These are phyloP conservation scores for Chiropotes sagulatus DNA, from an alignment of 2,797 vertebrate genomes.

Conservation along the genomic window DNA sequence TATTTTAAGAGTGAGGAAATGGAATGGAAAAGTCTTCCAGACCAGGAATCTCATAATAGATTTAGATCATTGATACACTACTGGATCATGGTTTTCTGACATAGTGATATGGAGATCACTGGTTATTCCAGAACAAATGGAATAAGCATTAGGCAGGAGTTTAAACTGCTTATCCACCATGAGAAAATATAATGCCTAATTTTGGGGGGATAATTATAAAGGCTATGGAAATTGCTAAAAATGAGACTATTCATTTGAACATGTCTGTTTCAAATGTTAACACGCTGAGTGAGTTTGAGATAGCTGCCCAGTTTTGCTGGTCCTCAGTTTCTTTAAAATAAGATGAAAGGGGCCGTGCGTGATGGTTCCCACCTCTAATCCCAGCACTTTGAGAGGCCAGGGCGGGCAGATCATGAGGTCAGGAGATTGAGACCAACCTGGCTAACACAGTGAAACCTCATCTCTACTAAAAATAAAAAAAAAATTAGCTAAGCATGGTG, in stretches of 20 bases:
- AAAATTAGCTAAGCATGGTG: too few relatives aligned
- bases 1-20: neutral
- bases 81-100: neutral
- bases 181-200: neutral
- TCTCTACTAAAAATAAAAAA: too few relatives aligned
- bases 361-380: too few relatives aligned
- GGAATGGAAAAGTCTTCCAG: neutral
- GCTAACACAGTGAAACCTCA: too few relatives aligned
- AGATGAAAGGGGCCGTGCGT: neutral
- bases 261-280: neutral
- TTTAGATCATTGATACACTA: neutral
- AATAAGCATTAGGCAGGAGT: neutral
- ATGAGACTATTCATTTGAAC: slow-evolving; percentile 10
- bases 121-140: neutral
- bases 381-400: too few relatives aligned
- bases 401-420: too few relatives aligned
- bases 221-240: neutral
- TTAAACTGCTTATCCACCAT: neutral
- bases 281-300: neutral
- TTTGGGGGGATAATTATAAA: neutral
- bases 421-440: too few relatives aligned
- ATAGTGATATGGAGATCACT: neutral
- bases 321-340: neutral
- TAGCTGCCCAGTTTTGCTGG: neutral
- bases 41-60: neutral